Percentiles rank a stretch among this genome's conserved stretches.
Evolutionary conservation across 2,113 vertebrate species (phyloP).

Genomic region (Pteropus alecto): DNA sequence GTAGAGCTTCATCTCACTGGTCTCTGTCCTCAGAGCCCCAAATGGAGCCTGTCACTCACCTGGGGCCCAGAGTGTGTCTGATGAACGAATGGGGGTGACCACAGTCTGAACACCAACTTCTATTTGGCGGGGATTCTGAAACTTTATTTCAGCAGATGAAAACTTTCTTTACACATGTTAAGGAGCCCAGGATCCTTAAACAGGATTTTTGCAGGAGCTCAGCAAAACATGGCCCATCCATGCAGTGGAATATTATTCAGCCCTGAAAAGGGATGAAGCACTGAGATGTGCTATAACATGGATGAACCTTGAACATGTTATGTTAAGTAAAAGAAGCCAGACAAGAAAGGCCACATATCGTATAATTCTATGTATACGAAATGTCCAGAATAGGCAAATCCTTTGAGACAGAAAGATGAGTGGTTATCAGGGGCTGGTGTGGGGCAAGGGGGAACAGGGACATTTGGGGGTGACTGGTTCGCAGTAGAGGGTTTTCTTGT

Average conservation of each 20-base stretch:
- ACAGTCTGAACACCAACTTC: neutral
- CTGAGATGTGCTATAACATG: fast-evolving
- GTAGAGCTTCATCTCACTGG: neutral
- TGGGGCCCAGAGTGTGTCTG: neutral
- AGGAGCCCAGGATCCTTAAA: neutral
- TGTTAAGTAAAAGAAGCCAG: neutral
- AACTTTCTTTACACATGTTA: neutral
- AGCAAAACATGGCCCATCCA: neutral
- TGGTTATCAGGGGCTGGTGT: neutral
- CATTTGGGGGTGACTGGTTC: neutral
- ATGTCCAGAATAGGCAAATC: neutral
- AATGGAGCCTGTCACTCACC: neutral
- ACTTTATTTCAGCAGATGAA: neutral
- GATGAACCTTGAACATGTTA: fast-evolving
- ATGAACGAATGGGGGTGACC: neutral
- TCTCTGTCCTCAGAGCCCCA: neutral
- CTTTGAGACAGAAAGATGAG: neutral
- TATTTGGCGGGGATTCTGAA: neutral
- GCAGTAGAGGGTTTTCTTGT: neutral
- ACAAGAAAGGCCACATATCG: neutral
- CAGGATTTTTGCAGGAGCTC: neutral
- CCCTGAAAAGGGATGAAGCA: neutral
- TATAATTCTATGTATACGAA: neutral
- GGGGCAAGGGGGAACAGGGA: no score
- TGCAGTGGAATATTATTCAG: neutral